Conservation (phyloP, 2,888 invertebrate species). For the Liopterus haemorrhoidalis region DNA sequence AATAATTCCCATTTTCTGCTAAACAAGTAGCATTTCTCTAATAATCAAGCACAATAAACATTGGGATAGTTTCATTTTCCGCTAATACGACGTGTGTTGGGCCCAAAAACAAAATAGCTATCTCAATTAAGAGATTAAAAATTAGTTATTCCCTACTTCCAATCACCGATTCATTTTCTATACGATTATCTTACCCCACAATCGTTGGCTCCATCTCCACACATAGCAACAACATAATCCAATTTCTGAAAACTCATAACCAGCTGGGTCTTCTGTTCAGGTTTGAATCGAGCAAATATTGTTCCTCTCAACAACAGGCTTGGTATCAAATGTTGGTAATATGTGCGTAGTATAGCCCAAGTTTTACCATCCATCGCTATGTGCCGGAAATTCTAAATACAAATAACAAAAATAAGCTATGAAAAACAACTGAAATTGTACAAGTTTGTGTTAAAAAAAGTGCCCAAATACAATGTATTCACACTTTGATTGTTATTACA, state of each 20-base stretch:
- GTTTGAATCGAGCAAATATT: conserved; percentile 78
- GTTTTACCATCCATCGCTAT: conserved; percentile 68
- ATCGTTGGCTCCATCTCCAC: conserved; percentile 75
- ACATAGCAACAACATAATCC: conserved; percentile 60
- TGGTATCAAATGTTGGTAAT: conserved; percentile 66
- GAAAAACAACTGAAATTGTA: conserved; percentile 6
- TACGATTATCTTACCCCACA: conserved; percentile 59
- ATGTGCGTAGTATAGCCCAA: conserved; percentile 64
- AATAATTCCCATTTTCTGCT: too few relatives aligned
- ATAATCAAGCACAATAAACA: too few relatives aligned
- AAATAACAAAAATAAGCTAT: too few relatives aligned
- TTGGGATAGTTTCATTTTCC: too few relatives aligned
- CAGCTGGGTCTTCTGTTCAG: conserved; percentile 74
- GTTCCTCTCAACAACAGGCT: conserved; percentile 61
- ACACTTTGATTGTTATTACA: background rate
- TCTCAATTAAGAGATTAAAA: too few relatives aligned
- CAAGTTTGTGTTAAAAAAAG: conserved; percentile 34
- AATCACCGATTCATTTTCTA: too few relatives aligned
- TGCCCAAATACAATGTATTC: conserved; percentile 5
- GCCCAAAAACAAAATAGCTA: too few relatives aligned
- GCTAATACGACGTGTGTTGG: too few relatives aligned
- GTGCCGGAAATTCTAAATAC: too few relatives aligned
- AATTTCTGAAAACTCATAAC: conserved; percentile 64
- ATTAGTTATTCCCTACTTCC: too few relatives aligned
- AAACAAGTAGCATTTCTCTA: too few relatives aligned